phyloP scores from a whole-genome alignment of 2,113 vertebrate genomes.

The Carassius carassius region DNA sequence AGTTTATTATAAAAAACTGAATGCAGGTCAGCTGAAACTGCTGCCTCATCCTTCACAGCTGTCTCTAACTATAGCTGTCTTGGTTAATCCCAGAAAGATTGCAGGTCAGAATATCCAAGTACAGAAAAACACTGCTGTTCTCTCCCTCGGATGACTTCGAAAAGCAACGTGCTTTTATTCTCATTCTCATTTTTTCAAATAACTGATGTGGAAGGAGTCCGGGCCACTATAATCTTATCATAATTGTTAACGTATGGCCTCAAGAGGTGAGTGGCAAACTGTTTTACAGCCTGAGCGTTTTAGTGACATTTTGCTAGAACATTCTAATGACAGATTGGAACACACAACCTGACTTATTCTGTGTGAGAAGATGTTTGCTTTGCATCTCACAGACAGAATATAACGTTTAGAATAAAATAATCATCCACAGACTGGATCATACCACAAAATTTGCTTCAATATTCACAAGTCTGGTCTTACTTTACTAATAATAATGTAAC shows the following conservation, averaged over 20 bases:
- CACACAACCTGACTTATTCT: neutral
- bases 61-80: conserved; percentile 22
- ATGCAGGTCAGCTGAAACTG: neutral
- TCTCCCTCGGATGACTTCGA: conserved; percentile 5
- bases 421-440: neutral
- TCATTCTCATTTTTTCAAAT: conserved; percentile 27
- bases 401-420: neutral
- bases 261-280: conserved; percentile 6
- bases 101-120: conserved; percentile 23
- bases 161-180: neutral
- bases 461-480: conserved; percentile 4
- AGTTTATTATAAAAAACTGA: neutral
- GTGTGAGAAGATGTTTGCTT: conserved; percentile 22
- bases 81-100: conserved; percentile 30
- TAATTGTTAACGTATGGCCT: conserved; percentile 43
- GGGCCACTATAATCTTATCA: conserved; percentile 24
- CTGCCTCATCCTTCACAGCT: neutral
- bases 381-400: neutral
- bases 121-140: conserved; percentile 22
- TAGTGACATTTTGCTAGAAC: conserved; percentile 27
- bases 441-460: neutral
- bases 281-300: conserved; percentile 18
- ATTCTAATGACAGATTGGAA: conserved; percentile 31
- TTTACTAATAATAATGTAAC: conserved; percentile 9
- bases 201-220: neutral